These are phyloP conservation scores for Cyclophora albipunctata DNA, from an alignment of 2,888 invertebrate species.

Conservation along the genomic window DNA sequence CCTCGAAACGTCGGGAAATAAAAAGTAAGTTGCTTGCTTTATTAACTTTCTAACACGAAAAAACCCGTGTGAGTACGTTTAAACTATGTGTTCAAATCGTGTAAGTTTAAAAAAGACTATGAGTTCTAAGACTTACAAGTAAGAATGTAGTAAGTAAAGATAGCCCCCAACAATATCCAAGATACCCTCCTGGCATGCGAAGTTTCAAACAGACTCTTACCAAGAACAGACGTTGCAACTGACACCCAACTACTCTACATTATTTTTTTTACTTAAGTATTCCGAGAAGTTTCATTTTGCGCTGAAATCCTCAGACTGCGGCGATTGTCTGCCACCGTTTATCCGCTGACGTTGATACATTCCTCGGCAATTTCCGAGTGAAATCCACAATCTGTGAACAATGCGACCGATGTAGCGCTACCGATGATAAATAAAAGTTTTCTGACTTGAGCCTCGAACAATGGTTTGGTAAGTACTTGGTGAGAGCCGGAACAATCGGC, in stretches of 20 bases:
- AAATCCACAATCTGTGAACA: slow-evolving; percentile 38
- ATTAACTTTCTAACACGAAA: too few species aligned
- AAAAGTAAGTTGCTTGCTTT: too few species aligned
- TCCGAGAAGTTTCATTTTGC: slow-evolving; percentile 56
- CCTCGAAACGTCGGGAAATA: too few species aligned
- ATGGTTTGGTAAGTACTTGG: slow-evolving; percentile 50
- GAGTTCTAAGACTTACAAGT: too few species aligned
- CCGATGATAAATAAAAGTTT: slow-evolving; percentile 31
- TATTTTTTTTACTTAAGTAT: slow-evolving; percentile 55
- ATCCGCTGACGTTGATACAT: slow-evolving; percentile 50
- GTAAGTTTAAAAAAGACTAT: too few species aligned
- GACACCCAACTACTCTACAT: slow-evolving; percentile 59
- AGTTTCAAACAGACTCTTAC: slow-evolving; percentile 53
- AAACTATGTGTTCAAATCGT: too few species aligned
- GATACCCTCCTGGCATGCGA: slow-evolving; percentile 29
- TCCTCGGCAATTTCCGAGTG: slow-evolving; percentile 33
- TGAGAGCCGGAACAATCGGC: slow-evolving; percentile 60
- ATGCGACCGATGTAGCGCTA: slow-evolving; percentile 39
- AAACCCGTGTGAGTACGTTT: too few species aligned
- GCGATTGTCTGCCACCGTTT: slow-evolving; percentile 38
- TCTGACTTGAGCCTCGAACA: slow-evolving; percentile 38
- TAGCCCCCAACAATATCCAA: slow-evolving; percentile 21
- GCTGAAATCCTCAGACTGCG: slow-evolving; percentile 36
- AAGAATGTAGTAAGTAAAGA: too few species aligned
- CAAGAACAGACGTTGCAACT: slow-evolving; percentile 61